A percentile compares a stretch with the other conserved stretches of the same genome.
phyloP scores from a whole-genome alignment of 2,888 invertebrate genomes.

The Empis stercorea region DNA sequence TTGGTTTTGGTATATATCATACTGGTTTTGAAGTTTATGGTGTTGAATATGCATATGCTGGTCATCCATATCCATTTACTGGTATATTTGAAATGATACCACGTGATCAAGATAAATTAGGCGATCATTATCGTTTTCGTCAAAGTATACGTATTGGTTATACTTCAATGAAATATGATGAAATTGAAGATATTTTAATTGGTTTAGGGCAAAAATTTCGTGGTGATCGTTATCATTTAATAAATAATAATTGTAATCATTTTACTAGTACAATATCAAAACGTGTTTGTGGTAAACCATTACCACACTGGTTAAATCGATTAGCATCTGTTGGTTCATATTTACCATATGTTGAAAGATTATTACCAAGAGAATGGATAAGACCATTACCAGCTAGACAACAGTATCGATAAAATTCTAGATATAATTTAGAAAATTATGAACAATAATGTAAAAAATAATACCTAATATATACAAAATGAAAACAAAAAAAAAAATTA shows the following conservation, averaged over 20 bases:
- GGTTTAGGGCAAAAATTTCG: constrained; percentile 90
- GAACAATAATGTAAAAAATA: no score
- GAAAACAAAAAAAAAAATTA: no score
- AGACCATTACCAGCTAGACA: not conserved
- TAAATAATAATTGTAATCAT: constrained; percentile 99
- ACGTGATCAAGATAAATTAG: constrained; percentile 86
- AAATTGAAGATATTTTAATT: constrained; percentile 83
- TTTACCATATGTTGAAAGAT: constrained; percentile 90
- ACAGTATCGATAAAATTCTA: no score
- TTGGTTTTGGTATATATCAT: constrained; percentile 97
- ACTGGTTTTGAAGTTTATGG: constrained; percentile 91
- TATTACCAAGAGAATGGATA: constrained; percentile 54
- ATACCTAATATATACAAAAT: no score
- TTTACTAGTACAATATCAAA: constrained; percentile 83
- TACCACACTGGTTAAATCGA: constrained; percentile 93
- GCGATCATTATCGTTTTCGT: constrained; percentile 90
- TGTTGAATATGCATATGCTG: constrained; percentile 60
- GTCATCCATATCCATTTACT: constrained; percentile 91
- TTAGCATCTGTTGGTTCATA: constrained; percentile 91
- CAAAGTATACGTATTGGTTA: constrained; percentile 93
- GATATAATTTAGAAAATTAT: no score
- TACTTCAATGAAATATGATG: constrained; percentile 93
- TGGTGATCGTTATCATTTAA: constrained; percentile 95
- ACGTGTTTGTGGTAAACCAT: constrained; percentile 82
- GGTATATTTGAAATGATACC: constrained; percentile 97